Evolutionary conservation across 2,797 vertebrate species (phyloP).

Genomic region (Smutsia temminckii): DNA sequence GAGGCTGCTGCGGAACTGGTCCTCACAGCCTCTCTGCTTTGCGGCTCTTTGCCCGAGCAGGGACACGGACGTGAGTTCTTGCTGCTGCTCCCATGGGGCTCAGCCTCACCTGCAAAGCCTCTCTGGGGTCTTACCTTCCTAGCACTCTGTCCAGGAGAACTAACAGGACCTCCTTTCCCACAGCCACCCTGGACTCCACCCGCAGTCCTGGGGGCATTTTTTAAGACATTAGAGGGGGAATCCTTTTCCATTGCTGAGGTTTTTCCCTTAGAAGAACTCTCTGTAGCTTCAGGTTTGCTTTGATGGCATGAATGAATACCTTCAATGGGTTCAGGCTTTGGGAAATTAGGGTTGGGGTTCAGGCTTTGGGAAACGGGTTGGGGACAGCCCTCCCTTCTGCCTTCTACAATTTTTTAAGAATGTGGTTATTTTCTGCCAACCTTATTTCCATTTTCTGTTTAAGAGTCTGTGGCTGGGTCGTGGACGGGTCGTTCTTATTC

Average conservation of each 20-base stretch:
- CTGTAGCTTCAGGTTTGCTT: not conserved
- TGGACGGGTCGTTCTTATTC: no score
- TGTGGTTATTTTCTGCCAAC: not conserved
- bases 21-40: not conserved
- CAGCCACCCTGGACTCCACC: not conserved
- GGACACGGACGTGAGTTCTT: not conserved
- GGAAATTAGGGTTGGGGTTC: not conserved
- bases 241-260: not conserved
- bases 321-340: not conserved
- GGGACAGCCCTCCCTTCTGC: not conserved
- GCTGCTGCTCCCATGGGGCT: not conserved
- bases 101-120: not conserved
- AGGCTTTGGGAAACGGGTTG: not conserved
- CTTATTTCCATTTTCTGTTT: not conserved
- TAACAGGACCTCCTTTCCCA: not conserved
- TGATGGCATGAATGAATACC: not conserved
- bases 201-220: not conserved
- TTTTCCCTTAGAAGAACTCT: not conserved
- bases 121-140: not conserved
- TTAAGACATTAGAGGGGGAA: not conserved
- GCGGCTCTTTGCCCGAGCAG: rapidly evolving
- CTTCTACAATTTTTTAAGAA: not conserved
- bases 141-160: not conserved
- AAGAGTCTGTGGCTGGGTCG: not conserved
- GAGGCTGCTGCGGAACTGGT: not conserved